phyloP scores from a whole-genome alignment of 2,888 invertebrate species.

The Blomia tropicalis region DNA sequence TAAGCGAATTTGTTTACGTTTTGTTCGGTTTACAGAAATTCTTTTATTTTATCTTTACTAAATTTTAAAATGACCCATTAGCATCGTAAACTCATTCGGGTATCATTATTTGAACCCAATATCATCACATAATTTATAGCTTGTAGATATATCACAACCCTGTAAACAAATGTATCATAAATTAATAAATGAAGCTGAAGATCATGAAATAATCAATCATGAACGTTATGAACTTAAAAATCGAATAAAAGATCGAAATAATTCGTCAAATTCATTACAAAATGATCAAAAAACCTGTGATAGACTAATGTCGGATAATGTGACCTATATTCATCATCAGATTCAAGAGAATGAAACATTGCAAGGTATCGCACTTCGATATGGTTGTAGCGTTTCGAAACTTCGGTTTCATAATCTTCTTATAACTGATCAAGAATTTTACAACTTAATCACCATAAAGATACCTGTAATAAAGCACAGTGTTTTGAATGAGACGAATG shows the following conservation, averaged over 20 bases:
- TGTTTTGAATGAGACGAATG: slow-evolving; percentile 26
- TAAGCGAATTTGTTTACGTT: no score
- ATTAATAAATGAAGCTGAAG: slow-evolving; percentile 8
- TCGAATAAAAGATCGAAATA: background rate
- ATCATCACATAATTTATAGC: no score
- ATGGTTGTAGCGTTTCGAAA: slow-evolving; percentile 25
- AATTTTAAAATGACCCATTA: no score
- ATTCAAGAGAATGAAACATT: slow-evolving; percentile 19
- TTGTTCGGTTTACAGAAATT: no score
- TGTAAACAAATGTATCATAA: slow-evolving; percentile 12
- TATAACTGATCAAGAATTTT: slow-evolving; percentile 29
- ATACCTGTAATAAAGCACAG: slow-evolving; percentile 30
- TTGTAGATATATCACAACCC: no score
- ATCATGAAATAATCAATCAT: background rate
- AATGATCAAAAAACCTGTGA: background rate
- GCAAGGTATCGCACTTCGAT: slow-evolving; percentile 22
- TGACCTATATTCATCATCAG: slow-evolving; percentile 7
- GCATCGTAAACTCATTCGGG: no score
- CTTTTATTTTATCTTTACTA: no score
- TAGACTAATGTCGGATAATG: no score
- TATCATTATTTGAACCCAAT: no score
- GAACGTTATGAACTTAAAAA: slow-evolving; percentile 5
- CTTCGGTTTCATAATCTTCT: slow-evolving; percentile 29
- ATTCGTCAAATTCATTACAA: background rate
- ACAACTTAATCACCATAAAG: slow-evolving; percentile 25